Evolutionary conservation across 92 coral and sea anemone genomes (phyloP).

Genomic region (Bergia sp.): DNA sequence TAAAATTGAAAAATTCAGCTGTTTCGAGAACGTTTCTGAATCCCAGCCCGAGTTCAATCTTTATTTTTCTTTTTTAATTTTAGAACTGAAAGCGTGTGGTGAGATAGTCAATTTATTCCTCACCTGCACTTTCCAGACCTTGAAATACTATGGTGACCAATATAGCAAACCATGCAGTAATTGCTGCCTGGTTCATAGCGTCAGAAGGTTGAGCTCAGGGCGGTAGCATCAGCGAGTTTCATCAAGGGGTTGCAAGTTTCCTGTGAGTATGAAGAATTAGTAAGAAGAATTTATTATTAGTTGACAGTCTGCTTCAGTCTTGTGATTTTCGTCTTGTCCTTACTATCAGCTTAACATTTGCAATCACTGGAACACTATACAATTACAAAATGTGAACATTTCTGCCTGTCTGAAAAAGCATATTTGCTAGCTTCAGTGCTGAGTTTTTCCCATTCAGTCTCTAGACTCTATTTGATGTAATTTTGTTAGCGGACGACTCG

Average conservation of each 20-base stretch:
- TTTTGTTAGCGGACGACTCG: too few species aligned
- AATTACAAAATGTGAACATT: neutral
- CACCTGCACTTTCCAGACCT: neutral
- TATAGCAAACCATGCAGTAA: neutral
- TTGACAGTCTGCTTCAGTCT: neutral
- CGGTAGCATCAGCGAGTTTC: neutral
- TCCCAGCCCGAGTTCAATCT: too few species aligned
- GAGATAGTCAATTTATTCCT: neutral
- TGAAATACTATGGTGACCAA: neutral
- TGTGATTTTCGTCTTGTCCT: neutral
- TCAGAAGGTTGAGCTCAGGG: neutral
- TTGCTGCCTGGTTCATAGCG: neutral
- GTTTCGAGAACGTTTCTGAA: too few species aligned
- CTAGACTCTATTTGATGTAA: too few species aligned
- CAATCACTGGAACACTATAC: neutral
- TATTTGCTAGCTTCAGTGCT: neutral
- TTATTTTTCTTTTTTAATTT: too few species aligned
- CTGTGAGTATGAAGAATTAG: neutral
- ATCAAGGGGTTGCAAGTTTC: neutral
- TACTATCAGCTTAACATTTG: neutral
- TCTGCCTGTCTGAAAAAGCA: neutral
- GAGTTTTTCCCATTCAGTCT: neutral
- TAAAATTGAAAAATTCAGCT: too few species aligned
- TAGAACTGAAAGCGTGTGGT: too few species aligned
- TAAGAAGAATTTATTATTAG: neutral